Evolutionary conservation across 2,113 vertebrate genomes (phyloP).

Genomic region (Brachypodius melanocephalos): DNA sequence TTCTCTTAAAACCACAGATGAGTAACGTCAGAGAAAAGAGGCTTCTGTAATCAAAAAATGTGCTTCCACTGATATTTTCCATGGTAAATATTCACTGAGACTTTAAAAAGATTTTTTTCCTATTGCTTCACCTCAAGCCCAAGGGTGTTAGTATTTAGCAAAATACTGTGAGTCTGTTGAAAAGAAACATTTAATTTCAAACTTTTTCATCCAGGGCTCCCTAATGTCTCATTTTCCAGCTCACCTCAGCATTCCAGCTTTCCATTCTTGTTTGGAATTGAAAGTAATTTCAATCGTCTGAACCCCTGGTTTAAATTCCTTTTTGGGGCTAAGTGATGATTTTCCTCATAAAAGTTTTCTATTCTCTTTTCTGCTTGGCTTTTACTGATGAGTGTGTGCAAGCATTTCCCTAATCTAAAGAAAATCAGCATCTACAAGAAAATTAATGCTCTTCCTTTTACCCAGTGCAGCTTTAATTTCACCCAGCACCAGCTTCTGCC

Average conservation of each 20-base stretch:
- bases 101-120: neutral
- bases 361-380: neutral
- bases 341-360: neutral
- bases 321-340: neutral
- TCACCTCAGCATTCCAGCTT: neutral
- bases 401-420: neutral
- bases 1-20: neutral
- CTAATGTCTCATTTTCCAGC: neutral
- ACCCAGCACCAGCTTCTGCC: neutral
- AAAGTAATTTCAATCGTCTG: neutral
- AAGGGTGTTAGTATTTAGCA: neutral
- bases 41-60: neutral
- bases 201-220: neutral
- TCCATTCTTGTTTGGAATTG: neutral
- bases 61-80: neutral
- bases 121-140: neutral
- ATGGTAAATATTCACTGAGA: neutral
- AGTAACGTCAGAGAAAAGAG: neutral
- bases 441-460: neutral
- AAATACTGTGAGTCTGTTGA: neutral
- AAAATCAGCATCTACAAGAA: neutral
- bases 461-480: neutral
- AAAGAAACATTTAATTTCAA: neutral
- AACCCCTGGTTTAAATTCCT: neutral
- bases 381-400: neutral